Base-by-base conservation (phyloP, 2,113 vertebrate species). In the Centropristis striata region DNA sequence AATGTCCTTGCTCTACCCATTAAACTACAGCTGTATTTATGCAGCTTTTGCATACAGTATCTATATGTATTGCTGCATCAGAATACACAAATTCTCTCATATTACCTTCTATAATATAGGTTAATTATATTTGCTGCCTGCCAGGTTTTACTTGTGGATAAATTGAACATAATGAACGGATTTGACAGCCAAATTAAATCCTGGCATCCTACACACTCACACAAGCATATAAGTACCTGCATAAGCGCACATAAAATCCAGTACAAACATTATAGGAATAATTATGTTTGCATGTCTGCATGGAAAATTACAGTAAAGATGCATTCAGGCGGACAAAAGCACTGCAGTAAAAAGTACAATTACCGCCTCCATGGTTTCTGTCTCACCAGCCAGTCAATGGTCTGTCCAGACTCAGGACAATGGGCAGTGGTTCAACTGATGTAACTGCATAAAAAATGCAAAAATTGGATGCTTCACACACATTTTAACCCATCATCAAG, bases 91-190 rank as follows among this genome's bases (percentile, higher is more conserved):
- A 46, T 21, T 36, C 4, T 55, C 44, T 53, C 1, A 76, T 32
- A 32, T 75, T 65, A 23, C 25, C 25, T 50, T 73, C 36, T 36
- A 14, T 57, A 67, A 67, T 32, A 54, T 57, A n/a, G 23, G 71
- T 80, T 85, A 69, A 85, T 83, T 83, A 65, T 59, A 14, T 84
- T 78, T 80, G 25, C 27, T 78, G 49, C 73, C 83, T 79, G 50
- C 15, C n/a, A 59, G 10, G 42, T 51, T 78, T 25, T 83, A 63
- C 68, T 70, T 59, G 3, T 23, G 41, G 71, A 84, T 61, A 68
- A 51, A 82, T 81, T 51, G 12, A 11, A 8, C 12, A 54, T 68
- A 83, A 72, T 86, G 36, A 78, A 39, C 28, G 55, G 50, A 80
- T 77, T 58, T 42, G 16, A 58, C 25, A 64, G 37, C 68, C 39